Conservation (phyloP, 2,113 vertebrate species). For the Todiramphus chloris region DNA sequence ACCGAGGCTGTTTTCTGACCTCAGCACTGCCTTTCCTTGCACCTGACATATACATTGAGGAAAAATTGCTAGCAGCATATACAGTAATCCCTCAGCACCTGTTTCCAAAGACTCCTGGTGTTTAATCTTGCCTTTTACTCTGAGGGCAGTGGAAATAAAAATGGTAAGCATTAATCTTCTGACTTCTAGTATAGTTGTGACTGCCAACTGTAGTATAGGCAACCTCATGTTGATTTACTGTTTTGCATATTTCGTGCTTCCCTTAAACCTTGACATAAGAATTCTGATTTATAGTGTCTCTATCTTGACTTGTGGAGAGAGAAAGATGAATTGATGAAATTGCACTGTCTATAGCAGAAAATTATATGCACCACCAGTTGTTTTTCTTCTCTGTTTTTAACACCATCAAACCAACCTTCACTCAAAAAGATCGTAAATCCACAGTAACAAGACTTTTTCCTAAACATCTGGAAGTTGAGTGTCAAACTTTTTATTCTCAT, state of each 20-base stretch:
- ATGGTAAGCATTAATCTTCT: constrained; percentile 52
- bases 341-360: constrained; percentile 25
- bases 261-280: constrained; percentile 5
- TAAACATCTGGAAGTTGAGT: constrained; percentile 55
- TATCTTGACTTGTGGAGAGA: constrained; percentile 6
- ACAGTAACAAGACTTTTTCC: constrained; percentile 49
- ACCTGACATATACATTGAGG: not conserved
- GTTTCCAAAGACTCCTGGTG: not conserved
- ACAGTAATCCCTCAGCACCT: constrained; percentile 18
- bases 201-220: not conserved
- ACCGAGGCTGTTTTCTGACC: not conserved
- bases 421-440: constrained; percentile 57
- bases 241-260: constrained; percentile 62
- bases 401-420: constrained; percentile 13
- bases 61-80: constrained; percentile 18
- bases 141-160: constrained; percentile 53
- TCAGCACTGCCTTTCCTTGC: not conserved
- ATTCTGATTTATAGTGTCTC: constrained; percentile 64
- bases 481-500: constrained; percentile 16
- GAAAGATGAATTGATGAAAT: constrained; percentile 1
- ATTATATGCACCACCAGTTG: constrained; percentile 34
- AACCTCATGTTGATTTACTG: constrained; percentile 48
- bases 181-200: constrained; percentile 25
- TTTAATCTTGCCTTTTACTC: constrained; percentile 54
- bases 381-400: constrained; percentile 4